These are phyloP conservation scores for Panzeria rudis DNA, from an alignment of 2,888 invertebrate species.

Conservation along the genomic window DNA sequence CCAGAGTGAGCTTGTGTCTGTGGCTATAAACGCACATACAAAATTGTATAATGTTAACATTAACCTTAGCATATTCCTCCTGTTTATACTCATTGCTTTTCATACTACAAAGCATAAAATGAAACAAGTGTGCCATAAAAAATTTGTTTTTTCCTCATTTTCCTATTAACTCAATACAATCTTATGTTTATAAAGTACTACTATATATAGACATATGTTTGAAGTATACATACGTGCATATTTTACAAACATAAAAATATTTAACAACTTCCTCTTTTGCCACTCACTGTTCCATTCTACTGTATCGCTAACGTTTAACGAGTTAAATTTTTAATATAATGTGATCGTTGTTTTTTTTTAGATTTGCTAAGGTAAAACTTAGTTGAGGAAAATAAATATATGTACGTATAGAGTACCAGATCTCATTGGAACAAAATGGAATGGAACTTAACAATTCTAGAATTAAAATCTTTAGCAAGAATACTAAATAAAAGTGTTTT, in stretches of 20 bases:
- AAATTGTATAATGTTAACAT: slow-evolving; percentile 23
- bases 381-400: neutral
- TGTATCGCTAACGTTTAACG: neutral
- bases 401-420: too few relatives aligned
- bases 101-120: slow-evolving; percentile 44
- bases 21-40: neutral
- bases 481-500: too few relatives aligned
- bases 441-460: too few relatives aligned
- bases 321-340: slow-evolving; percentile 15
- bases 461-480: too few relatives aligned
- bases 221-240: neutral
- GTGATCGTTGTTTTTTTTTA: neutral
- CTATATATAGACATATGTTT: slow-evolving; percentile 5
- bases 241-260: slow-evolving; percentile 14
- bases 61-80: slow-evolving; percentile 43
- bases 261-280: slow-evolving; percentile 27
- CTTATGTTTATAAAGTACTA: slow-evolving; percentile 9
- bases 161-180: slow-evolving; percentile 47
- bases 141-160: slow-evolving; percentile 1
- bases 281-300: neutral
- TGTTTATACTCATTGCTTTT: neutral
- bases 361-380: neutral
- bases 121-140: slow-evolving; percentile 46
- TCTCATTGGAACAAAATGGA: too few relatives aligned
- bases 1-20: neutral